Evolutionary conservation across 2,113 vertebrate genomes (phyloP).

Genomic region (Cervus canadensis): DNA sequence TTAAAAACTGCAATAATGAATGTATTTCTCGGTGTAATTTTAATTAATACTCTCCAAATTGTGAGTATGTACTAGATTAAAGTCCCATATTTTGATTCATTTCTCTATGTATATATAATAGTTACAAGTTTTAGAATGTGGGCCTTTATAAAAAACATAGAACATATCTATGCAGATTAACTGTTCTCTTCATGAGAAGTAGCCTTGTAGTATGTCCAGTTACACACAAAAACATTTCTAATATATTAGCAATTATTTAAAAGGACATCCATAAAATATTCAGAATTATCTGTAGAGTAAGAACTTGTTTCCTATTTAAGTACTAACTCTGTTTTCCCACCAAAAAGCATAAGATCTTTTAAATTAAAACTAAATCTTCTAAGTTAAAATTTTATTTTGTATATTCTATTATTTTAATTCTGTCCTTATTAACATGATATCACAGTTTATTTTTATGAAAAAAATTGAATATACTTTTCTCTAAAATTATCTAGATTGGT

Average conservation of each 20-base stretch:
- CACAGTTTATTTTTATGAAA: conserved; percentile 50
- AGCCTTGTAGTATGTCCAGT: conserved; percentile 8
- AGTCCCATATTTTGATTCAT: conserved; percentile 2
- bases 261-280: conserved; percentile 9
- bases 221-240: conserved; percentile 27
- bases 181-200: conserved; percentile 23
- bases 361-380: conserved; percentile 21
- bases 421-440: conserved; percentile 39
- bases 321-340: background rate
- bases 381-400: conserved; percentile 43
- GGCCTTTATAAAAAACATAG: conserved; percentile 54
- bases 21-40: conserved; percentile 10
- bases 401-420: conserved; percentile 54
- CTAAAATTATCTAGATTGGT: background rate
- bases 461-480: conserved; percentile 42
- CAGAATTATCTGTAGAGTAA: conserved; percentile 35
- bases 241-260: conserved; percentile 1
- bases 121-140: conserved; percentile 61
- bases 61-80: background rate
- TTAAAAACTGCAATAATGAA: background rate
- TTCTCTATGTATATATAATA: conserved; percentile 45
- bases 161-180: conserved; percentile 65
- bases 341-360: conserved; percentile 25
- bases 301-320: background rate
- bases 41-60: background rate